Evolutionary conservation across 2,888 invertebrate species (phyloP).

Genomic region (Trichopoda pennipes): DNA sequence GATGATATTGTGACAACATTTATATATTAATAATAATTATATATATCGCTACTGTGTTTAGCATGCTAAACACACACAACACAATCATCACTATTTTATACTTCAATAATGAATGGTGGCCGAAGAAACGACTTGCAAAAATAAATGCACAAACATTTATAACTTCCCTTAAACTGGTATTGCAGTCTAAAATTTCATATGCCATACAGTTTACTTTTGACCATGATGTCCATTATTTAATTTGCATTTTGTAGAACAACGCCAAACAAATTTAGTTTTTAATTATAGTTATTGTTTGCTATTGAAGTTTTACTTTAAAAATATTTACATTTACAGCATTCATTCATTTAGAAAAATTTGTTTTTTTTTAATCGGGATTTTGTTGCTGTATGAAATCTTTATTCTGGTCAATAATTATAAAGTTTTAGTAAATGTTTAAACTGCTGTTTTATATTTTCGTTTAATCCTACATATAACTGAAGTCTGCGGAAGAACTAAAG

Average conservation of each 20-base stretch:
- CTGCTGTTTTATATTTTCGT: not conserved
- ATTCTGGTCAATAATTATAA: too few species aligned
- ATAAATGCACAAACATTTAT: constrained; percentile 2
- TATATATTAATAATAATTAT: constrained; percentile 44
- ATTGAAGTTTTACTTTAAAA: not conserved
- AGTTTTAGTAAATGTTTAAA: too few species aligned
- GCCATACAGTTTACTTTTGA: not conserved
- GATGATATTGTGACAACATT: constrained; percentile 57
- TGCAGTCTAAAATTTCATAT: not conserved
- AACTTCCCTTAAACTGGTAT: constrained; percentile 31
- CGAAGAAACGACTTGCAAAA: not conserved
- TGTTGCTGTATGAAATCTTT: too few species aligned
- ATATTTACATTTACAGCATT: not conserved
- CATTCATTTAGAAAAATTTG: constrained; percentile 3
- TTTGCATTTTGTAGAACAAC: constrained; percentile 50
- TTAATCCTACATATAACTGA: constrained; percentile 24
- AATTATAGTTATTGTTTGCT: not conserved
- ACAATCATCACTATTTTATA: not conserved
- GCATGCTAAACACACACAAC: not conserved
- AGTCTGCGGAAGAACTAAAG: not conserved
- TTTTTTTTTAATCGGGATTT: too few species aligned
- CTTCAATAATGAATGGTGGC: not conserved
- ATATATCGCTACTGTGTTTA: constrained; percentile 39
- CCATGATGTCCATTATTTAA: constrained; percentile 41
- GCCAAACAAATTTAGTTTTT: constrained; percentile 1